Conservation (phyloP, 2,113 vertebrate species). For the Rutilus rutilus region DNA sequence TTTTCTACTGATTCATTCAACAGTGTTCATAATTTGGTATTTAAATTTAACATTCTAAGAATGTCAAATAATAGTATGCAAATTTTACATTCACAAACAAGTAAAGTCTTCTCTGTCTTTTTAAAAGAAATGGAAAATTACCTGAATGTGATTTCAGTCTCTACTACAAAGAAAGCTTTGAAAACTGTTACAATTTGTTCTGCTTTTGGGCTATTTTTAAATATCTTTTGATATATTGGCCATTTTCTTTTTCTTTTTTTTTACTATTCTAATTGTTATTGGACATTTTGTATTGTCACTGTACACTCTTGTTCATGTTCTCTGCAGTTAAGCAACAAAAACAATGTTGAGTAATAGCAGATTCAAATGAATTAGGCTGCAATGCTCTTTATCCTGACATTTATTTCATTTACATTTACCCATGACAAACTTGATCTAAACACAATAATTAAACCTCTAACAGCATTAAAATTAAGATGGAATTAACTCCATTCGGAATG, state of each 20-base stretch:
- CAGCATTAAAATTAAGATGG: neutral
- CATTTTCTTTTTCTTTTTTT: neutral
- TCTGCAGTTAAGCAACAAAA: neutral
- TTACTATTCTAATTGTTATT: neutral
- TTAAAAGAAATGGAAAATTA: neutral
- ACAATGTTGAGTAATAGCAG: neutral
- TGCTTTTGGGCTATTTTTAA: neutral
- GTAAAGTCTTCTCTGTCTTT: too few relatives aligned
- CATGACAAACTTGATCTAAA: neutral
- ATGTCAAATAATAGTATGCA: neutral
- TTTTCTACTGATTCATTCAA: neutral
- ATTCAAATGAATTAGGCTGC: neutral
- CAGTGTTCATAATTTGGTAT: neutral
- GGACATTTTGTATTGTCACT: neutral
- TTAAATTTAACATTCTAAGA: neutral
- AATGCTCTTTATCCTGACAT: neutral
- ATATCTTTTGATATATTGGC: neutral
- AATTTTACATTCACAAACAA: too few relatives aligned
- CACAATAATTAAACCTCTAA: neutral
- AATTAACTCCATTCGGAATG: neutral
- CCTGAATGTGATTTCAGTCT: neutral
- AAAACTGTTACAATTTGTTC: neutral
- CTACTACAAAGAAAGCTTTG: neutral
- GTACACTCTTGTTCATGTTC: neutral
- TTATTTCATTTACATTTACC: neutral